Evolutionary conservation across 1,140 invertebrate genomes (phyloP).

Genomic region (Leguminivora glycinivorella): DNA sequence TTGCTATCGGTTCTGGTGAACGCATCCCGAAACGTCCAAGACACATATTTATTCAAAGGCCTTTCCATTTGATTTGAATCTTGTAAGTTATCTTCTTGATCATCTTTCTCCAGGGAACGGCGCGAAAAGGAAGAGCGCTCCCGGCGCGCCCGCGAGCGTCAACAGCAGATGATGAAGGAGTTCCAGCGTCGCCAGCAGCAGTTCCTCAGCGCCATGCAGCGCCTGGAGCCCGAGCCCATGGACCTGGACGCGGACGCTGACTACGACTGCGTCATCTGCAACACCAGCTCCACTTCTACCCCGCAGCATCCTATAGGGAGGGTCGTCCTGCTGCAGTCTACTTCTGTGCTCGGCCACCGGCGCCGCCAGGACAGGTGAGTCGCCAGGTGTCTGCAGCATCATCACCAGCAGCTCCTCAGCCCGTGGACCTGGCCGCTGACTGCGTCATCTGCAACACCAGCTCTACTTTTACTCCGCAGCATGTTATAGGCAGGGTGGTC

Average conservation of each 20-base stretch:
- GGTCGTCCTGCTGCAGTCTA: slow-evolving; percentile 92
- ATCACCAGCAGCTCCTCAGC: too few species aligned
- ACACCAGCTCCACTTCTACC: slow-evolving; percentile 91
- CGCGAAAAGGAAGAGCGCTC: slow-evolving; percentile 90
- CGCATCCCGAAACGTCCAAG: too few species aligned
- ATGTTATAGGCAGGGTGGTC: too few species aligned
- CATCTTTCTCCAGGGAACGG: slow-evolving; percentile 78
- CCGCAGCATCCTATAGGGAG: slow-evolving; percentile 93
- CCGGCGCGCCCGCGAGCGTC: slow-evolving; percentile 90
- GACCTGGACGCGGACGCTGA: slow-evolving; percentile 83
- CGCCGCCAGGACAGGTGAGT: slow-evolving; percentile 63
- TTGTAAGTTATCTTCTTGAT: too few species aligned
- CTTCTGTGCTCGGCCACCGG: slow-evolving; percentile 89
- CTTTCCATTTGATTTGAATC: neutral
- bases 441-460: too few species aligned
- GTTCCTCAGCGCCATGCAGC: slow-evolving; percentile 92
- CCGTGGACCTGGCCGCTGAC: too few species aligned
- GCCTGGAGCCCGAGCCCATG: slow-evolving; percentile 79
- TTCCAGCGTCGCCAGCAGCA: slow-evolving; percentile 95
- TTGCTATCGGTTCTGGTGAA: too few species aligned
- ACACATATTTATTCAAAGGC: too few species aligned
- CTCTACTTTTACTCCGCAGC: too few species aligned
- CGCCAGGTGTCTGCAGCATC: too few species aligned
- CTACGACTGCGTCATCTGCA: slow-evolving; percentile 98
- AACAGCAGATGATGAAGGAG: slow-evolving; percentile 94